Evolutionary conservation across 2,888 invertebrate genomes (phyloP), one percentile per base, ranked within the genome.

Genomic region (Ernsta delagoae): DNA sequence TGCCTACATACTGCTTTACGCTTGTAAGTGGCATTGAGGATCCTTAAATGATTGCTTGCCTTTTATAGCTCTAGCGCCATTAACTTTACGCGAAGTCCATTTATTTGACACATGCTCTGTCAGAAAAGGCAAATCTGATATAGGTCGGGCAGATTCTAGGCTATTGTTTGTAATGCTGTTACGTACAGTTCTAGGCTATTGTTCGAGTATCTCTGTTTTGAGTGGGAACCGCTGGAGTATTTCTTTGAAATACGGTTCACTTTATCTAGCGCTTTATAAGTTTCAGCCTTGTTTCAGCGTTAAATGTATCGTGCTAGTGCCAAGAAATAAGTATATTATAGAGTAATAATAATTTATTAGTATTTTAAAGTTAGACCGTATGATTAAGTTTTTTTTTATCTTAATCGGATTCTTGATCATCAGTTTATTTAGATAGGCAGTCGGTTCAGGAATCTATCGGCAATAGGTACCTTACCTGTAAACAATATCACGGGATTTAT

Each of bases 31-130:
- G 53, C 54, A 31, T 63, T 63, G 39, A 39, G 63, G 36, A 54
- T 24, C 53, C 36, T 54, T 39, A 24, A 63, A 63, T 54, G 41
- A 63, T 63, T 45, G 57, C 45, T 64, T 43, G 31, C 34, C 45
- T 57, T 65, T 65, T 57, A 65, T 48, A 57, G 65, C 65, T 31
- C 41, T 11, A 65, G 34, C 12, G 12, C 39, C 50, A 65, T 50
- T 59, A 65, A 59, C 39, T 65, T 65, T 59, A n/a, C 24, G 36
- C 50, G n/a, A 63, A 31, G 65, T 65, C 48, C 59, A 65, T 57
- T 56, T 56, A 39, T 59, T 59, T 65, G 53, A 36, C 65, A 59
- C 11, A 39, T 54, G 53, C 5, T 63, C 63, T 36, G 62, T 50
- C 12, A 59, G 59, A 45, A 45, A 16, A 59, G 34, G 43, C 12